Evolutionary conservation across 2,797 vertebrate genomes (phyloP).

Genomic region (Naso thynnoides): DNA sequence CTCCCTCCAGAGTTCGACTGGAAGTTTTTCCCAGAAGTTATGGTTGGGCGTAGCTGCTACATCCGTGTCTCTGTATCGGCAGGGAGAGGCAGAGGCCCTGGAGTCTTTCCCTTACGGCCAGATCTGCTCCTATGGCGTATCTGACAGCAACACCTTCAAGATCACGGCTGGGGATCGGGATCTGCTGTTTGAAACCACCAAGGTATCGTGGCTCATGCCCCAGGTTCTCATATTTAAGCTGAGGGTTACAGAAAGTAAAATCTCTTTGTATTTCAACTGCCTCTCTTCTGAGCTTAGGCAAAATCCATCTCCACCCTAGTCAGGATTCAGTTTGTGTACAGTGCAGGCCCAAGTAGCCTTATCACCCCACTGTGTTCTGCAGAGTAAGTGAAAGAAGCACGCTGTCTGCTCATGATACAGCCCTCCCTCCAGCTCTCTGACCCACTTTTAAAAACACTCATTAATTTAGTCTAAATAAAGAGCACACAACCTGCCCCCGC

Average conservation of each 20-base stretch:
- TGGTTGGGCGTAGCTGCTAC: slow-evolving; percentile 92
- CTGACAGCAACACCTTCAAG: slow-evolving; percentile 91
- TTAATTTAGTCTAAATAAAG: slow-evolving; percentile 74
- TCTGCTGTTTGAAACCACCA: slow-evolving; percentile 92
- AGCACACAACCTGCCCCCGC: slow-evolving; percentile 68
- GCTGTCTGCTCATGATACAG: slow-evolving; percentile 60
- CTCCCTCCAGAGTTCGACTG: slow-evolving; percentile 86
- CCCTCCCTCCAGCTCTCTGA: slow-evolving; percentile 42
- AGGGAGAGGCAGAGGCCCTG: slow-evolving; percentile 90
- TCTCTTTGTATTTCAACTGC: neutral
- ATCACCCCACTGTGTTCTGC: slow-evolving; percentile 51
- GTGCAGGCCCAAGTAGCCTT: slow-evolving; percentile 38
- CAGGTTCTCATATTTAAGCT: neutral
- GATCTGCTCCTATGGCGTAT: slow-evolving; percentile 92
- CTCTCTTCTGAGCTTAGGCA: slow-evolving; percentile 6
- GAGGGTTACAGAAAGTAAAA: neutral
- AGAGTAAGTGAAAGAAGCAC: slow-evolving; percentile 66
- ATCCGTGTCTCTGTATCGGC: slow-evolving; percentile 90
- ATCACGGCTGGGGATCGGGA: slow-evolving; percentile 91
- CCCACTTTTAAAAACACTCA: slow-evolving; percentile 69
- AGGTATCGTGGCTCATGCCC: slow-evolving; percentile 83
- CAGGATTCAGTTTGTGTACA: slow-evolving; percentile 16
- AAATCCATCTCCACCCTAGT: slow-evolving; percentile 1
- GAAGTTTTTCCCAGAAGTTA: slow-evolving; percentile 88
- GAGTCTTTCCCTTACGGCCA: slow-evolving; percentile 91